Conservation (phyloP, 2,797 vertebrate genomes). For the Sebastes flavidus region DNA sequence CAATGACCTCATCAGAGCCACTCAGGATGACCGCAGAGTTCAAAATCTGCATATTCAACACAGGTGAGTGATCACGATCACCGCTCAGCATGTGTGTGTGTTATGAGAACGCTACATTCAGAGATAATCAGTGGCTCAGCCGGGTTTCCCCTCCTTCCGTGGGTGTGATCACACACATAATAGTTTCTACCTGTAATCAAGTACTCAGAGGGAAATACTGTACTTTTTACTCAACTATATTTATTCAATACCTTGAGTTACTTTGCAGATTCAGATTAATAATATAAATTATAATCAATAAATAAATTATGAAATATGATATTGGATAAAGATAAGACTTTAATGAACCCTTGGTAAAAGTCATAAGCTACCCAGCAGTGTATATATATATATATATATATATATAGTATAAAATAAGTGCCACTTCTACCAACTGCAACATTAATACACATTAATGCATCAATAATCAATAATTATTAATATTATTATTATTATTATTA, state of each 20-base stretch:
- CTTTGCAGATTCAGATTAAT: neutral
- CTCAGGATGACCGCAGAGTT: neutral
- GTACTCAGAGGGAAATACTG: neutral
- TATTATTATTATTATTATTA: no score
- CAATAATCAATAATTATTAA: neutral
- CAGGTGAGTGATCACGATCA: neutral
- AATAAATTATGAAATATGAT: neutral
- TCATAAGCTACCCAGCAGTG: neutral
- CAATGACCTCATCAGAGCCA: constrained; percentile 16
- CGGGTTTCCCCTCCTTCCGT: constrained; percentile 15
- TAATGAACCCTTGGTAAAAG: neutral
- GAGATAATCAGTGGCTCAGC: neutral
- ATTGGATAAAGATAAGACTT: neutral
- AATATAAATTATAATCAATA: neutral
- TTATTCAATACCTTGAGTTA: neutral
- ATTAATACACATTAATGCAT: neutral
- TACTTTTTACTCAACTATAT: neutral
- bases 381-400: no score
- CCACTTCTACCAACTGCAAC: neutral
- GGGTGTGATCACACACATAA: constrained; percentile 13
- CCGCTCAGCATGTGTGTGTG: neutral
- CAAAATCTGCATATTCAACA: constrained; percentile 20
- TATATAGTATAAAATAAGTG: neutral
- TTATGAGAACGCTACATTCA: neutral
- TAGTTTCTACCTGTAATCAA: neutral